Evolutionary conservation across 2,113 vertebrate genomes (phyloP).

Genomic region (Zosterops pallidus): DNA sequence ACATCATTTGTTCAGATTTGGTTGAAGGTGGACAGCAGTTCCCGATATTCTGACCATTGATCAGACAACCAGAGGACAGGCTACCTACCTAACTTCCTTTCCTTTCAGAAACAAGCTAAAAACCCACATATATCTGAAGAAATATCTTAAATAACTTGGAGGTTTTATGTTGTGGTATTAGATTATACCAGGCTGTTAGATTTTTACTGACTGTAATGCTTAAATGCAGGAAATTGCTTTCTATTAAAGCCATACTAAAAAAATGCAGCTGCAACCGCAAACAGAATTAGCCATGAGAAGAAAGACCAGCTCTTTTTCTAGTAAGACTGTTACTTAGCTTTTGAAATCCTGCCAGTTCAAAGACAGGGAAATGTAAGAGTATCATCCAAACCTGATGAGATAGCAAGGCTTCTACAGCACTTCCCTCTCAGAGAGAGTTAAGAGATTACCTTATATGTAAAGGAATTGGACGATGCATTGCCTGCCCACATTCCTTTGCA

Average conservation of each 20-base stretch:
- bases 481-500: constrained; percentile 54
- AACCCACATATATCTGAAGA: neutral
- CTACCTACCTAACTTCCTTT: neutral
- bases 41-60: neutral
- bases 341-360: constrained; percentile 46
- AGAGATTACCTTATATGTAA: constrained; percentile 58
- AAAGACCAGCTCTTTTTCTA: constrained; percentile 3
- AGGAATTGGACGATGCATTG: constrained; percentile 32
- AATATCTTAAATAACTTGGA: neutral
- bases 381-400: constrained; percentile 41
- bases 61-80: neutral
- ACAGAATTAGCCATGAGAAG: neutral
- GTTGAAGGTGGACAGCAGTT: neutral
- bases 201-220: neutral
- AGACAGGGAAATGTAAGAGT: constrained; percentile 17
- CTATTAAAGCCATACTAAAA: neutral
- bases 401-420: constrained; percentile 25
- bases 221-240: neutral
- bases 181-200: neutral
- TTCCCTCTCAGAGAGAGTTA: constrained; percentile 38
- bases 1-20: neutral
- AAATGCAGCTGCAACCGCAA: neutral
- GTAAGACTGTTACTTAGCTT: constrained; percentile 21
- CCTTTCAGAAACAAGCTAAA: neutral
- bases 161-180: neutral